Conservation (phyloP, 2,113 vertebrate genomes). For the Asarcornis scutulata region DNA sequence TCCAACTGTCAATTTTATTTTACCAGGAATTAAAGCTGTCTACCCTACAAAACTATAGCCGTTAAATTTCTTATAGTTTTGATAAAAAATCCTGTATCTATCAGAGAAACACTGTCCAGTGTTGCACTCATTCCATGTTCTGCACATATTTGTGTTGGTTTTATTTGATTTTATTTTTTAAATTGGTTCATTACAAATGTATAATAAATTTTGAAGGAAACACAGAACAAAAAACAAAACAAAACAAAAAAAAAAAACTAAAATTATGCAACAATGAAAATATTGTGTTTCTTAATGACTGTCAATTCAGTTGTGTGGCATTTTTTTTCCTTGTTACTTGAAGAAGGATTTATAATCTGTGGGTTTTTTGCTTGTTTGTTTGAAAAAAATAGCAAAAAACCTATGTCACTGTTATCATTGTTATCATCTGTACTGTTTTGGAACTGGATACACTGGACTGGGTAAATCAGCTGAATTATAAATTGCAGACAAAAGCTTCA, state of each 20-base stretch:
- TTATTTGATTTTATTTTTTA: not conserved
- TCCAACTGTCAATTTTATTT: not conserved
- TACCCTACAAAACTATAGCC: not conserved
- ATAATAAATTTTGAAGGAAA: not conserved
- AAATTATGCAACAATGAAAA: not conserved
- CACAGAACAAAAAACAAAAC: not conserved
- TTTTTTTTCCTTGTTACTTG: not conserved
- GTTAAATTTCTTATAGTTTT: not conserved
- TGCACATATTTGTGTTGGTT: not conserved
- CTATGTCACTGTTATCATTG: accelerated
- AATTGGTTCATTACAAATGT: not conserved
- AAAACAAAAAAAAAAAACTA: not conserved
- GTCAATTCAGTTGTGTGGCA: not conserved
- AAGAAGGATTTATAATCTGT: not conserved
- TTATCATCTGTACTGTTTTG: not conserved
- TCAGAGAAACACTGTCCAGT: not conserved
- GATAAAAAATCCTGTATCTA: not conserved
- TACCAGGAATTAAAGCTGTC: not conserved
- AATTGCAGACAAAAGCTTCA: not conserved
- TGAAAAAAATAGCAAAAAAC: accelerated
- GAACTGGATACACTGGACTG: not conserved
- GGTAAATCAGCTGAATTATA: not conserved
- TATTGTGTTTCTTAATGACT: not conserved
- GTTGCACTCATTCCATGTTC: not conserved
- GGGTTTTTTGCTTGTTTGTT: not conserved